phyloP scores from a whole-genome alignment of 1,140 invertebrate species.

The Protaetia brevitarsis region DNA sequence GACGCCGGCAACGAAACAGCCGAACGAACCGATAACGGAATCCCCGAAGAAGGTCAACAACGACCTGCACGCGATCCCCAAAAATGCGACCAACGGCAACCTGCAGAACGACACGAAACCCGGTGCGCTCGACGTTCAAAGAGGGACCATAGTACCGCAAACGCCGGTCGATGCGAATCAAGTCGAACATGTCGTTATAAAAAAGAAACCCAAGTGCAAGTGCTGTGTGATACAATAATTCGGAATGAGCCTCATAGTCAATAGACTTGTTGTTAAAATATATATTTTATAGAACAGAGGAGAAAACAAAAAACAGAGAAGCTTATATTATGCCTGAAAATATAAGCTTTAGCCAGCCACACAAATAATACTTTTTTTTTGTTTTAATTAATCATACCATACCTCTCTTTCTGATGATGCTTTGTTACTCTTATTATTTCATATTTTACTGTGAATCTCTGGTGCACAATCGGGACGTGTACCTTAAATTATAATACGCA shows the following conservation, averaged over 20 bases:
- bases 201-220: constrained; percentile 88
- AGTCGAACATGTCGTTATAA: constrained; percentile 79
- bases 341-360: constrained; percentile 32
- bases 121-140: constrained; percentile 70
- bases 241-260: constrained; percentile 26
- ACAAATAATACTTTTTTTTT: constrained; percentile 28
- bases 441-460: constrained; percentile 15
- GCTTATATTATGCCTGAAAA: constrained; percentile 22
- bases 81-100: constrained; percentile 42
- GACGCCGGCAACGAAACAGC: constrained; percentile 7
- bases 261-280: constrained; percentile 38
- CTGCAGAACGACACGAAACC: constrained; percentile 48
- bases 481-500: constrained; percentile 25
- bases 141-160: constrained; percentile 64
- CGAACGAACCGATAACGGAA: constrained; percentile 32
- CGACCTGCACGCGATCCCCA: constrained; percentile 33
- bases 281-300: constrained; percentile 30
- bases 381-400: constrained; percentile 3
- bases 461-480: constrained; percentile 12
- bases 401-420: constrained; percentile 8
- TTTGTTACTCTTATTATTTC: constrained; percentile 24
- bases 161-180: constrained; percentile 64
- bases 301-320: constrained; percentile 20
- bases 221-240: constrained; percentile 84
- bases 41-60: constrained; percentile 38